Evolutionary conservation across 2,888 invertebrate genomes (phyloP), one percentile per base, ranked within the genome.

Genomic region (Protophormia terraenovae): DNA sequence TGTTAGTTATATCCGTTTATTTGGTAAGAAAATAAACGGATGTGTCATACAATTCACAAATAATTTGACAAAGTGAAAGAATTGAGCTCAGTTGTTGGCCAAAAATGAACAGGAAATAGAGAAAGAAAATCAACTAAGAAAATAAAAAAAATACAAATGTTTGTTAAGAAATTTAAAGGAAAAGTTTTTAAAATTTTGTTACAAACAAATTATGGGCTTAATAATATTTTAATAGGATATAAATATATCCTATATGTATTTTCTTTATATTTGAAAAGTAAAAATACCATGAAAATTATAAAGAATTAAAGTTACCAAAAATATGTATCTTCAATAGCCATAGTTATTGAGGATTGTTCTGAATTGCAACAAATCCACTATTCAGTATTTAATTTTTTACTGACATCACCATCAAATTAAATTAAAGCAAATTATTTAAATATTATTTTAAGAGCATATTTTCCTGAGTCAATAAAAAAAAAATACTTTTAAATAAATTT

Each of bases 1-100:
- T 75, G 83, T 75, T 19, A 6, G 67, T 83, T 75, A 83, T 72
- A 83, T 75, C 78, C 78, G 69, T 60, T 81, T 67, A 14, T 69
- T 62, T 62, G 60, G 53, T 58, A 60, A 47, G 47, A 71, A 78
- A 73, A 53, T 69, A 53, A 73, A 24, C 62, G 83, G 83, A 78
- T 73, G 55, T 83, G 50, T 69, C 69, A 75, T 62, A 75, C 45
- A 69, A 55, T 55, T 79, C n/a, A 79, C 16, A 73, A 69, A 79
- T 66, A 69, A 69, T 83, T 73, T 62, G 75, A 64, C 83, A 79
- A 67, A 78, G 16, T 71, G 32, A 29, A 77, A 45, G n/a, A 55
- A 55, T 53, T 73, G 24, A 53, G 19, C 35, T 67, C 38, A 50
- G 22, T 55, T 66, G 22, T 38, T 55, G 50, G 32, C 38, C 2